These are phyloP conservation scores for Mycteria americana DNA, from an alignment of 2,797 vertebrate genomes.

Conservation along the genomic window DNA sequence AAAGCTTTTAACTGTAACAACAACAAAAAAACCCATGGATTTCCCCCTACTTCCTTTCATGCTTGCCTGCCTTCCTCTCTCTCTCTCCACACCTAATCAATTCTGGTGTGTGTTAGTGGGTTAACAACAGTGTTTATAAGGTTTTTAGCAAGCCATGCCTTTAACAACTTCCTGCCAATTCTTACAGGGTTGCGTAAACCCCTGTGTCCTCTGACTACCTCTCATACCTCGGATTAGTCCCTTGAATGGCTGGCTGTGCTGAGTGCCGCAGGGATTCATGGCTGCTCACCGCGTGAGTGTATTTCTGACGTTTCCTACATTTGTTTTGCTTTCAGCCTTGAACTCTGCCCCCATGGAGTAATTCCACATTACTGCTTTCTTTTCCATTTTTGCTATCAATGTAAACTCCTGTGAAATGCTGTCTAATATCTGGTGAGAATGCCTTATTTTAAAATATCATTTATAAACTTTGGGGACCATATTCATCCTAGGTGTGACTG, in stretches of 20 bases:
- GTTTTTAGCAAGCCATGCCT: background rate
- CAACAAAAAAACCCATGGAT: background rate
- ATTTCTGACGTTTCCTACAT: background rate
- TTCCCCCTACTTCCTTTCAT: background rate
- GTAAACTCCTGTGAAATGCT: background rate
- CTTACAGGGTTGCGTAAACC: background rate
- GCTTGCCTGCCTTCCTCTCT: background rate
- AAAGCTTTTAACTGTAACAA: background rate
- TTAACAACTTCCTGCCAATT: background rate
- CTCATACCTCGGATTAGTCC: background rate
- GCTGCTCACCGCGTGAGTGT: background rate
- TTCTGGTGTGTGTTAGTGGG: background rate
- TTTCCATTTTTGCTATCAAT: background rate
- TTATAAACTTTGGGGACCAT: background rate
- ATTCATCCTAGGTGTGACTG: background rate
- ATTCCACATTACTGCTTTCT: background rate
- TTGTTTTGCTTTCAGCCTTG: background rate
- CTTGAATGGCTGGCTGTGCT: background rate
- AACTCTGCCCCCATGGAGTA: background rate
- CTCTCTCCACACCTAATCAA: background rate
- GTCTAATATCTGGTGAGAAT: background rate
- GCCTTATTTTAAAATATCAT: background rate
- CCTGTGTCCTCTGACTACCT: background rate
- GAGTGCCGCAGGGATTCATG: background rate
- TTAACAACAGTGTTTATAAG: background rate